Evolutionary conservation across 2,113 vertebrate species (phyloP), one percentile per base, ranked within the genome.

Genomic region (Psittacara wagleri): DNA sequence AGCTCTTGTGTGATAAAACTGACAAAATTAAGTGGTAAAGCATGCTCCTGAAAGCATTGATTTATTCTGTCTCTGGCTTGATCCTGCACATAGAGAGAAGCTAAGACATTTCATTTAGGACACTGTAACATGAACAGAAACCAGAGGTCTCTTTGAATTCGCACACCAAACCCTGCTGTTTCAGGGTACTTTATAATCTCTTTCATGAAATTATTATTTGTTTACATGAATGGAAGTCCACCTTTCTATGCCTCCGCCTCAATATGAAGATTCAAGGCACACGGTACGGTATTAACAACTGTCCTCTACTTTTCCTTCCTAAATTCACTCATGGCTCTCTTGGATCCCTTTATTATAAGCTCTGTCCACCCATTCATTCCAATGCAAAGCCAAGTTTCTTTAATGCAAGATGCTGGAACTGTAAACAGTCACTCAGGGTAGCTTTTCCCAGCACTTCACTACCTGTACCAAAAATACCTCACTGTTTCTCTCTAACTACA

Each of bases 1-100:
- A 83, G 20, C n/a, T 94, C 63, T 77, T 61, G 19, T 83, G 59
- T 91, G 70, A 69, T 63, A 92, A 77, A 87, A 44, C 48, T 90
- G 67, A 13, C 64, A 96, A 93, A 94, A 84, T 25, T 9, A 94
- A 91, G 49, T 39, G 63, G 41, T 90, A 95, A 95, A 83, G 39
- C 49, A 66, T 59, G 44, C 13, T 67, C 70, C 76, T 83, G 31
- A 17, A 85, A 89, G 67, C 35, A 68, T 28, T 74, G 28, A 73
- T 80, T 52, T 94, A 75, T 79, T 75, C 63, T 83, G 72, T 33
- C 27, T 51, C 35, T 85, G 14, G 24, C 8, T 68, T 59, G 14
- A 79, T 75, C 43, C 28, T 79, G 57, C 49, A 83, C 37, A 61
- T 0, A 49, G 13, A 37, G 16, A 73, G 39, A 94, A 74, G n/a